Percentiles rank a stretch among this genome's conserved stretches.
phyloP scores from a whole-genome alignment of 2,888 invertebrate genomes.

The Caenorhabditis sp. region DNA sequence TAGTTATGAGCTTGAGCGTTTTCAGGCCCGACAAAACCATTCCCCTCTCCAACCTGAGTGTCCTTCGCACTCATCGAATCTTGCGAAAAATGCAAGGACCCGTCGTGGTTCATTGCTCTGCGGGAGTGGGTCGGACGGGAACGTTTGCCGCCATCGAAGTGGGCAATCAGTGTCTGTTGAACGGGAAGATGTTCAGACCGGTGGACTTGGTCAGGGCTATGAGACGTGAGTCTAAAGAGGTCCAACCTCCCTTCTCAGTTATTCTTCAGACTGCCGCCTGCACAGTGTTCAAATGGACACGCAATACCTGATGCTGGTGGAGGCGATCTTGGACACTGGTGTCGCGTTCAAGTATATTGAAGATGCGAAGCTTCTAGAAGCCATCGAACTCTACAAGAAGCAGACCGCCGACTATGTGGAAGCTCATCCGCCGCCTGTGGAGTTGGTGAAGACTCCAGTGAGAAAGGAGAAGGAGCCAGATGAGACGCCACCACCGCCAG shows the following conservation, averaged over 20 bases:
- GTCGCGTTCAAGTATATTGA: conserved; percentile 50
- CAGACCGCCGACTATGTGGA: conserved; percentile 36
- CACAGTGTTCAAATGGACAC: conserved; percentile 58
- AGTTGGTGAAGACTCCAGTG: background rate
- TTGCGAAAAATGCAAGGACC: conserved; percentile 50
- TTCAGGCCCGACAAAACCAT: conserved; percentile 61
- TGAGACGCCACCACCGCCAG: conserved; percentile 3
- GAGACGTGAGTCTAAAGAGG: conserved; percentile 29
- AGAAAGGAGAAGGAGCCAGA: conserved; percentile 5
- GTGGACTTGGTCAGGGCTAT: conserved; percentile 36
- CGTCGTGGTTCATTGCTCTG: conserved; percentile 74
- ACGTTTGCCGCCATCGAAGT: conserved; percentile 66
- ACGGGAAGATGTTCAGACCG: conserved; percentile 21
- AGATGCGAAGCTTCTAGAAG: conserved; percentile 33
- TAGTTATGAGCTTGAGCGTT: background rate
- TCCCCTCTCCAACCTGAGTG: conserved; percentile 37
- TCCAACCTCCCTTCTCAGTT: background rate
- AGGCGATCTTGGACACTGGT: conserved; percentile 51
- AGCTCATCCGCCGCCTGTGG: conserved; percentile 49
- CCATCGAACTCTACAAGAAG: conserved; percentile 12
- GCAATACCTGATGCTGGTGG: conserved; percentile 54
- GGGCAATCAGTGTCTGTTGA: conserved; percentile 43
- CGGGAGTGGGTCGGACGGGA: conserved; percentile 75
- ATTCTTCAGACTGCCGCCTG: conserved; percentile 46
- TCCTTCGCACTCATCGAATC: conserved; percentile 40